A percentile compares a stretch with the other conserved stretches of the same genome.
phyloP scores from a whole-genome alignment of 2,888 invertebrate genomes.

The Megamerina dolium region DNA sequence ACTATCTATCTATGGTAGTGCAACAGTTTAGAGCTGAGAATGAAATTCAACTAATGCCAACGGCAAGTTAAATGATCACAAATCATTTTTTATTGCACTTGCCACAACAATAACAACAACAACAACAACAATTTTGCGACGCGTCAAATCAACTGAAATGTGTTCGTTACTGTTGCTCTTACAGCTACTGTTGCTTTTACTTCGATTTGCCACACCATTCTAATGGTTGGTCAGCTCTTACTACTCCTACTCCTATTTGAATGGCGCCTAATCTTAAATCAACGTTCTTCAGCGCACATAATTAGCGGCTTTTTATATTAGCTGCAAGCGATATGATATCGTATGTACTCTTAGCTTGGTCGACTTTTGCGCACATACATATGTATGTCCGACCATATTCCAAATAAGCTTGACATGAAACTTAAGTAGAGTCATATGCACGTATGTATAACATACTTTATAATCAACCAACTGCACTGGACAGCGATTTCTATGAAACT shows the following conservation, averaged over 20 bases:
- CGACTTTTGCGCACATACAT: background rate
- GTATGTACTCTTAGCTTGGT: background rate
- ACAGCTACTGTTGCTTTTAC: background rate
- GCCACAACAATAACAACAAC: no score
- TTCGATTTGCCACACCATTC: no score
- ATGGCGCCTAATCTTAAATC: conserved; percentile 23
- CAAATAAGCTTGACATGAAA: no score
- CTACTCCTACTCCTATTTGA: no score
- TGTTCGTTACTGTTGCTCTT: background rate
- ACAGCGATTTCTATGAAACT: no score
- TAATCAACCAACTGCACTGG: conserved; percentile 6
- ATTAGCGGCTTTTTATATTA: conserved; percentile 13
- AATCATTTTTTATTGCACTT: conserved; percentile 18
- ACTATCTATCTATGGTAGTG: no score
- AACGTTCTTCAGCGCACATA: conserved; percentile 20
- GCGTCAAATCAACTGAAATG: background rate
- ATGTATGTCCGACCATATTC: no score
- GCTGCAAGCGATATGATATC: background rate
- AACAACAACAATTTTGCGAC: no score
- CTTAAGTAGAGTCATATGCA: background rate
- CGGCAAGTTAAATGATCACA: conserved; percentile 17
- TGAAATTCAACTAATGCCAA: no score
- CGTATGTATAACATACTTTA: background rate
- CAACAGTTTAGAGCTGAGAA: no score
- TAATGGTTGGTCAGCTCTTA: no score